phyloP scores from a whole-genome alignment of 2,888 invertebrate species.

The Drosophila prolongata region DNA sequence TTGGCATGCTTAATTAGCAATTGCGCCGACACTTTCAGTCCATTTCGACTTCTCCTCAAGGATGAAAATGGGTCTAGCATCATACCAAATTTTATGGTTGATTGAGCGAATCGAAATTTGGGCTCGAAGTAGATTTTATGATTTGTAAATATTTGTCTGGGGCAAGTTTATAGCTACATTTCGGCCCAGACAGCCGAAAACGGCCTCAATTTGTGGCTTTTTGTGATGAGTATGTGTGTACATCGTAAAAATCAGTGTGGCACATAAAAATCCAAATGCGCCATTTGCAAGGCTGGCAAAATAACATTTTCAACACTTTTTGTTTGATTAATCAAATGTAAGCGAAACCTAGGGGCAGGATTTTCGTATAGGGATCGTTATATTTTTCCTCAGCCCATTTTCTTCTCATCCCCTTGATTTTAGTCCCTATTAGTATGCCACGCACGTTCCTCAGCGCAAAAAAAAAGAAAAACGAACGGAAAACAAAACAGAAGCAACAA shows the following conservation, averaged over 20 bases:
- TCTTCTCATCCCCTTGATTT: slow-evolving; percentile 34
- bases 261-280: slow-evolving; percentile 77
- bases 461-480: slow-evolving; percentile 35
- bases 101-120: slow-evolving; percentile 54
- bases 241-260: slow-evolving; percentile 63
- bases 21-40: slow-evolving; percentile 49
- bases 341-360: slow-evolving; percentile 32
- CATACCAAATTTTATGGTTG: slow-evolving; percentile 54
- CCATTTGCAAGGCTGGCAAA: slow-evolving; percentile 74
- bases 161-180: slow-evolving; percentile 74
- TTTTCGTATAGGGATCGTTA: not conserved
- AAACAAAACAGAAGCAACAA: slow-evolving; percentile 38
- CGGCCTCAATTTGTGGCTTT: slow-evolving; percentile 68
- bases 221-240: slow-evolving; percentile 17
- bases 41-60: slow-evolving; percentile 10
- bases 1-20: slow-evolving; percentile 45
- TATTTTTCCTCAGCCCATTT: slow-evolving; percentile 14
- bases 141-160: slow-evolving; percentile 75
- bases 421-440: slow-evolving; percentile 76
- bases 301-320: slow-evolving; percentile 80
- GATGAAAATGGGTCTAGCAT: not conserved
- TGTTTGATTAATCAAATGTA: slow-evolving; percentile 73
- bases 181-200: slow-evolving; percentile 43
- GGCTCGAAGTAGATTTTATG: slow-evolving; percentile 65
- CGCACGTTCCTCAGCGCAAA: slow-evolving; percentile 62